Evolutionary conservation across 2,113 vertebrate species (phyloP), one percentile per base, ranked within the genome.

Genomic region (Pipra filicauda): DNA sequence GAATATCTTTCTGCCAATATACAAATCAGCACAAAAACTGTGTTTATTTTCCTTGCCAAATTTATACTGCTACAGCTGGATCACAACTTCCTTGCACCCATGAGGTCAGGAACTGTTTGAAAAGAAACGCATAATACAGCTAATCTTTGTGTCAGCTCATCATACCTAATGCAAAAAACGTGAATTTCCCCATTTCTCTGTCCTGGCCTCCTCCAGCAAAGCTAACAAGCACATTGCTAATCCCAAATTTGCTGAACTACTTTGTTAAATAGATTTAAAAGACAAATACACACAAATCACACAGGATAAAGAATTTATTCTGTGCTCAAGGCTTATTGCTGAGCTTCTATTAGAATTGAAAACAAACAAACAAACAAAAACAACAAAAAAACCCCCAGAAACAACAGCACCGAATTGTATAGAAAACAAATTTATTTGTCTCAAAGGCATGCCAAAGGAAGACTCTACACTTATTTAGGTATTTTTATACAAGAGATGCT

Each of bases 261-360:
- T 95, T 93, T 62, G 57, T 89, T 95, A 82, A 94, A 92, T 39
- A 88, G 73, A 91, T 89, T 92, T 89, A 80, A 86, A 90, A 90
- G 64, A 90, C 79, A 84, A 94, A 96, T 27, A 57, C 49, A 90
- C 27, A 77, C 72, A 91, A 96, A 83, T 77, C 85, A 61, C 43
- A 78, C 23, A 82, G 70, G 77, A 91, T 85, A 91, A 91, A 91
- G 69, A 88, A 89, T 76, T 75, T 87, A 55, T 82, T 93, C 76
- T 66, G 46, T 76, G 88, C 33, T 94, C 49, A 87, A 75, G 73
- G 85, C 80, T 95, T 87, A 95, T 30, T 69, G 69, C 66, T 81
- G 72, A 93, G 83, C 73, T 86, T 77, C 75, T 75, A n/a, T 23
- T n/a, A 88, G 64, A 93, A 93, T 1, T 2, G 0, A 7, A 83